Percentiles rank a stretch among this genome's conserved stretches.
These are phyloP conservation scores for Neoitamus cyanurus DNA, from an alignment of 2,888 invertebrate genomes.

Conservation along the genomic window DNA sequence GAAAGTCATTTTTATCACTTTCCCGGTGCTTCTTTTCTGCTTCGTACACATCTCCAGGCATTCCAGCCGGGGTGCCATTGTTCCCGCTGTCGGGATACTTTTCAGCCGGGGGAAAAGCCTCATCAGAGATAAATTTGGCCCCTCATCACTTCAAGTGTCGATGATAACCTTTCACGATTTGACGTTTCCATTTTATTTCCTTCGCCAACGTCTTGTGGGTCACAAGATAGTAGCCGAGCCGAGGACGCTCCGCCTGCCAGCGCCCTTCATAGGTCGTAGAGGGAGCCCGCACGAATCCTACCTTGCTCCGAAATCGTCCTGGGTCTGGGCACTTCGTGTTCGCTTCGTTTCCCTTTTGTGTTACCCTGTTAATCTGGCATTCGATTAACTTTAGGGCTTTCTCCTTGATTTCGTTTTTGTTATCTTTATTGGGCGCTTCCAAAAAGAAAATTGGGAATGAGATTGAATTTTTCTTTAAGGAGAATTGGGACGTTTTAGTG, in stretches of 20 bases:
- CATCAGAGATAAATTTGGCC: slow-evolving; percentile 44
- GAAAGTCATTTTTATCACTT: slow-evolving; percentile 39
- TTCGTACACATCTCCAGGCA: not conserved
- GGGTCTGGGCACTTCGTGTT: not conserved
- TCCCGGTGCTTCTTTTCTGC: not conserved
- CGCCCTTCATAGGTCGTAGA: not conserved
- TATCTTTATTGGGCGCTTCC: slow-evolving; percentile 43
- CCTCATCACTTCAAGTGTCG: slow-evolving; percentile 44
- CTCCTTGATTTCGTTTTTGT: slow-evolving; percentile 43
- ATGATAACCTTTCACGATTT: slow-evolving; percentile 44
- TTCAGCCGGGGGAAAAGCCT: slow-evolving; percentile 36
- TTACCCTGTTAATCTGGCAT: slow-evolving; percentile 44
- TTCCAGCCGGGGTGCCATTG: not conserved
- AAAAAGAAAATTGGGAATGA: slow-evolving; percentile 43
- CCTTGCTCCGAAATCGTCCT: not conserved
- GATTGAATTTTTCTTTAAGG: slow-evolving; percentile 39
- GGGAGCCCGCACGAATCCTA: not conserved
- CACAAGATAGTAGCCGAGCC: slow-evolving; percentile 8
- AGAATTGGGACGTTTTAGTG: slow-evolving; percentile 8
- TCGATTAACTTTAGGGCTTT: slow-evolving; percentile 45
- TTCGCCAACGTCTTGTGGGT: slow-evolving; percentile 5
- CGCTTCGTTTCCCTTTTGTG: slow-evolving; percentile 36
- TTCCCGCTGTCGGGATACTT: slow-evolving; percentile 39
- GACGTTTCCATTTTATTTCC: slow-evolving; percentile 44
- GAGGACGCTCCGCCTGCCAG: not conserved